Conservation (phyloP, 1,140 invertebrate genomes). For the Brachionus calyciflorus region DNA sequence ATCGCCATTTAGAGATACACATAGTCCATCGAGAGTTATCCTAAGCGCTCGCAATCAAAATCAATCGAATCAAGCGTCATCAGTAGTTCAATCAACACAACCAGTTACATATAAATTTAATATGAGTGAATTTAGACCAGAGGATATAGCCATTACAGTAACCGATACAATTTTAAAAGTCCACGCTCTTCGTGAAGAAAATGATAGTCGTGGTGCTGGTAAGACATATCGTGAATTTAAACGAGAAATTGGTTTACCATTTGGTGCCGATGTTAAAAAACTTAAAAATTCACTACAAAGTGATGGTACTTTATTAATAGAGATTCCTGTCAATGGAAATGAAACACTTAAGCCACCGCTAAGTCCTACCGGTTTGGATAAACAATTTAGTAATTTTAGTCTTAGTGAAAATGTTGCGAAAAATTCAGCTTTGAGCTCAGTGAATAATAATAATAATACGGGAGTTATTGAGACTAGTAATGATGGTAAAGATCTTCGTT, state of each 20-base stretch:
- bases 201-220: neutral
- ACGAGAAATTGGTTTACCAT: conserved; percentile 41
- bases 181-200: conserved; percentile 40
- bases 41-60: neutral
- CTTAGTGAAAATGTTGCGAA: neutral
- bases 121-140: conserved; percentile 40
- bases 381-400: conserved; percentile 16
- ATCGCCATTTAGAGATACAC: neutral
- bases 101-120: conserved; percentile 45
- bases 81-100: neutral
- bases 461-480: neutral
- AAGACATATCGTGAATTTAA: conserved; percentile 46
- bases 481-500: conserved; percentile 19
- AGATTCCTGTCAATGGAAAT: conserved; percentile 32
- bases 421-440: neutral
- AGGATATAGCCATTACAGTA: conserved; percentile 44
- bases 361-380: neutral
- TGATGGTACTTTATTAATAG: conserved; percentile 25
- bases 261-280: conserved; percentile 23
- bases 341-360: neutral
- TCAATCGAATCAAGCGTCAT: neutral
- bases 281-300: conserved; percentile 39
- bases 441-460: neutral
- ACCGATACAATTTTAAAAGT: conserved; percentile 37
- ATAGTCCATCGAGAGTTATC: neutral